Base-by-base conservation (phyloP, 2,113 vertebrate genomes). In the Cyanoramphus novaezelandiae region DNA sequence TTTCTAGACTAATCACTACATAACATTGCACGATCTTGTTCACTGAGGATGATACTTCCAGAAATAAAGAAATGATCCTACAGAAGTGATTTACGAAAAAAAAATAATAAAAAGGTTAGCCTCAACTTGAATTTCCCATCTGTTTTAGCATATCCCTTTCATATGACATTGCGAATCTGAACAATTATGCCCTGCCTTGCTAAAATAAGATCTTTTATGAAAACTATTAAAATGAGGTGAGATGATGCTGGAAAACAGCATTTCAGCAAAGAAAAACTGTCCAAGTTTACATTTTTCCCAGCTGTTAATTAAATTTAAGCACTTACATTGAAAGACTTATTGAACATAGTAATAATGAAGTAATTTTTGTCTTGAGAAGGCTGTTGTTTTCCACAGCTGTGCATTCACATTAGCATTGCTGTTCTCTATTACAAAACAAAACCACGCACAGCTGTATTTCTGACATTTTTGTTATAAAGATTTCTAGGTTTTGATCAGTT, bases 321-420 rank as follows among this genome's bases (percentile, higher is more conserved):
- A 15, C 50, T 82, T 80, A 25, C 5, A 57, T 33, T 65, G 63
- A 65, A 90, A 92, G 33, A 57, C 46, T 81, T 83, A 74, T 37
- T 70, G n/a, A 86, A 77, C 37, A n/a, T 37, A 70, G 23, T 53
- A 86, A 80, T 78, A 70, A 90, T 43, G 25, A 63, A 86, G 6
- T 53, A 46, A 63, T 74, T 86, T 69, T 90, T 95, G 8, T 49
- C 49, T 41, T 83, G 44, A 81, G 50, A 74, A 90, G 15, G 21
- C 41, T 88, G 50, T 57, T 96, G 47, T 72, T 93, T 88, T 83
- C 68, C 80, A 50, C 33, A 91, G 41, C 64, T 88, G 23, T 59
- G 4, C 31, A 49, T 83, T 81, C 50, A 41, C 46, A 59, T 77
- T 74, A 86, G 13, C 53, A 67, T 6, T 92, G 49, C 11, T 9